Evolutionary conservation across 2,113 vertebrate species (phyloP).

Genomic region (Eulacestoma nigropectus): DNA sequence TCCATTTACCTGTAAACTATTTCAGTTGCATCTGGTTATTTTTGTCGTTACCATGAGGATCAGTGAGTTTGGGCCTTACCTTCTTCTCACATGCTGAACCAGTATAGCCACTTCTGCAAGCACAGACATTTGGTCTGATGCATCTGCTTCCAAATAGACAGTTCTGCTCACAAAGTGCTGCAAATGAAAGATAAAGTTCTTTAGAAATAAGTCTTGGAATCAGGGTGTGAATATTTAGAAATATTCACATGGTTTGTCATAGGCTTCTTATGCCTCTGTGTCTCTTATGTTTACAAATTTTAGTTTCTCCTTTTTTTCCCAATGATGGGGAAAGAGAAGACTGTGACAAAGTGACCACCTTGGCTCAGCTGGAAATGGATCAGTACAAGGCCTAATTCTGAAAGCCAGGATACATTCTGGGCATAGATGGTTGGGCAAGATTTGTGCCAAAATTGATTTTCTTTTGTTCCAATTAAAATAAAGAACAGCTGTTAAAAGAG

Average conservation of each 20-base stretch:
- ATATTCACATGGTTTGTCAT: neutral
- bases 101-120: constrained; percentile 66
- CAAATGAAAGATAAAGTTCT: neutral
- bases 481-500: neutral
- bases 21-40: neutral
- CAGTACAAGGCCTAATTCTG: neutral
- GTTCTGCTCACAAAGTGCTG: constrained; percentile 61
- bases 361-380: neutral
- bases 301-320: neutral
- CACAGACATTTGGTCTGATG: constrained; percentile 72
- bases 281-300: neutral
- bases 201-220: neutral
- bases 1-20: neutral
- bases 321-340: neutral
- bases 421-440: neutral
- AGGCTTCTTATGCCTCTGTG: neutral
- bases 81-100: constrained; percentile 62
- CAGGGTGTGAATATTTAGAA: neutral
- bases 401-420: neutral
- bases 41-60: neutral
- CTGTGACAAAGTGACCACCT: neutral
- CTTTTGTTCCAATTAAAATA: constrained; percentile 5
- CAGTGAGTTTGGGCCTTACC: constrained; percentile 30
- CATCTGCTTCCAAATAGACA: constrained; percentile 69
- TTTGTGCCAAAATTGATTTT: neutral